Percentiles rank a stretch among this genome's conserved stretches.
phyloP scores from a whole-genome alignment of 2,113 vertebrate species.

The Lepus europaeus region DNA sequence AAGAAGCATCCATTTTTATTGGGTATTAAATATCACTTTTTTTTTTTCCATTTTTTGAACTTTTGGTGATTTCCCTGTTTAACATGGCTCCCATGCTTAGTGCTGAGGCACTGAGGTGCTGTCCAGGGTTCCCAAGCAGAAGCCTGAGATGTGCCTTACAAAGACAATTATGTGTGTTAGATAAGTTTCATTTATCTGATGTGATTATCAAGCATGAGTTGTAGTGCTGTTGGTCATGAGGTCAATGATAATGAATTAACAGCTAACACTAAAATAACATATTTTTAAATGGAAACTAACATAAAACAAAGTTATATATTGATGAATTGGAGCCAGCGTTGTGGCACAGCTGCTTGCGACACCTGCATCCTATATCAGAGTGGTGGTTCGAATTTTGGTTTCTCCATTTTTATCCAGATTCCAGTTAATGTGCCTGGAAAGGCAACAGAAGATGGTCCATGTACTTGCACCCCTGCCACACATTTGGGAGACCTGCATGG shows the following conservation, averaged over 20 bases:
- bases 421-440: too few species aligned
- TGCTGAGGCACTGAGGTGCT: not conserved
- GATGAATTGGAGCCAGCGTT: not conserved
- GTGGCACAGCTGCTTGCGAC: too few species aligned
- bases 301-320: not conserved
- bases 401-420: too few species aligned
- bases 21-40: not conserved
- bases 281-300: not conserved
- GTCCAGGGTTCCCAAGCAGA: not conserved
- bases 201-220: not conserved
- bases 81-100: not conserved
- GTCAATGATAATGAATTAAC: not conserved
- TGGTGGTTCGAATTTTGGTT: too few species aligned
- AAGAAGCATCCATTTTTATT: not conserved
- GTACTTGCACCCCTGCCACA: too few species aligned
- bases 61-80: conserved; percentile 1
- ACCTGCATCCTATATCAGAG: too few species aligned
- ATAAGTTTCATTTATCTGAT: not conserved
- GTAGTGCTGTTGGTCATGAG: not conserved
- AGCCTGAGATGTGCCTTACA: not conserved
- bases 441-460: too few species aligned
- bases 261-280: not conserved
- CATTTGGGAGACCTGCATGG: too few species aligned
- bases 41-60: not conserved
- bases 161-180: not conserved